Conservation (phyloP, 2,888 invertebrate genomes). For the Dione vanillae region DNA sequence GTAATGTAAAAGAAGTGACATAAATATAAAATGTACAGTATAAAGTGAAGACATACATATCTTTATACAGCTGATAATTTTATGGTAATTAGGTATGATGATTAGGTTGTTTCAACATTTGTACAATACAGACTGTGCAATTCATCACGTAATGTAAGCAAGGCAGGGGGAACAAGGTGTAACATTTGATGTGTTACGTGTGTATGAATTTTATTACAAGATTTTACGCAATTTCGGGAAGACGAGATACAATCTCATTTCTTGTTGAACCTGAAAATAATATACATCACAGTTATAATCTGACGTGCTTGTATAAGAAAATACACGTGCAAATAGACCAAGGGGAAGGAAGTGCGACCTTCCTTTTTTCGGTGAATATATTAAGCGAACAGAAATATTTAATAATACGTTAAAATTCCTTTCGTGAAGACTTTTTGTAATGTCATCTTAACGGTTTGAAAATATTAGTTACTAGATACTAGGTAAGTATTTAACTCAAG, state of each 20-base stretch:
- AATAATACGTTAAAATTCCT: no score
- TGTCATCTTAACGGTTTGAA: no score
- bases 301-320: conserved; percentile 17
- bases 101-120: conserved; percentile 5
- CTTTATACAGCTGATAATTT: not conserved
- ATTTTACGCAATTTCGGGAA: conserved; percentile 49
- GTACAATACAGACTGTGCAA: conserved; percentile 27
- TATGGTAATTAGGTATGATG: not conserved
- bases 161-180: conserved; percentile 61
- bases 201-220: conserved; percentile 60
- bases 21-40: not conserved
- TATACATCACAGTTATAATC: conserved; percentile 30
- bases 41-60: not conserved
- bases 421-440: no score
- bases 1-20: not conserved
- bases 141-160: conserved; percentile 59
- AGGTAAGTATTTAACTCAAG: no score
- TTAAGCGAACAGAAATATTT: no score
- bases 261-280: conserved; percentile 37
- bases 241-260: conserved; percentile 57
- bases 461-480: no score
- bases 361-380: conserved; percentile 4
- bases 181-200: conserved; percentile 59
- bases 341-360: not conserved
- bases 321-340: conserved; percentile 7